Conservation (phyloP, 2,113 vertebrate genomes). For the Apus apus region DNA sequence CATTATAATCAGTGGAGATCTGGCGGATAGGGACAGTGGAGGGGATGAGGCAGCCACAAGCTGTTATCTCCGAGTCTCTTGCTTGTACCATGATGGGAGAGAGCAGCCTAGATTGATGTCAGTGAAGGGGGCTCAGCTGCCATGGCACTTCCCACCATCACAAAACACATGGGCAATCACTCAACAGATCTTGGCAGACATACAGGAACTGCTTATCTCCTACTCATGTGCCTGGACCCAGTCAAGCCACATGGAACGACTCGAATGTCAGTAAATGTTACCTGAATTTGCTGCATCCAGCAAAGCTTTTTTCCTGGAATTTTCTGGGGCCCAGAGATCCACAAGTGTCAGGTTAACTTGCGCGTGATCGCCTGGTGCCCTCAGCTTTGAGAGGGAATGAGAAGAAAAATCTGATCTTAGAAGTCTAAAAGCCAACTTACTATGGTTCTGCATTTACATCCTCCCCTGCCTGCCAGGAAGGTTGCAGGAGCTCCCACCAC, state of each 20-base stretch:
- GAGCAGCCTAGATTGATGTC: neutral
- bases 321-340: neutral
- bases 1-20: accelerated
- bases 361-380: neutral
- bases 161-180: neutral
- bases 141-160: neutral
- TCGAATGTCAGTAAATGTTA: neutral
- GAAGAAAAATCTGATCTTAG: neutral
- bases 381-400: neutral
- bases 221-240: accelerated
- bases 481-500: neutral
- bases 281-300: neutral
- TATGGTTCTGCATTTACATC: neutral
- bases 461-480: neutral
- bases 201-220: neutral
- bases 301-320: neutral
- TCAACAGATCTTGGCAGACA: neutral
- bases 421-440: neutral
- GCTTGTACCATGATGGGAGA: neutral
- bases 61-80: neutral
- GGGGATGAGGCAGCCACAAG: neutral
- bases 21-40: neutral
- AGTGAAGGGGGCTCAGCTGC: neutral
- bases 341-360: neutral
- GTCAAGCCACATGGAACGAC: accelerated